Evolutionary conservation across 2,113 vertebrate species (phyloP).

Genomic region (Colius striatus): DNA sequence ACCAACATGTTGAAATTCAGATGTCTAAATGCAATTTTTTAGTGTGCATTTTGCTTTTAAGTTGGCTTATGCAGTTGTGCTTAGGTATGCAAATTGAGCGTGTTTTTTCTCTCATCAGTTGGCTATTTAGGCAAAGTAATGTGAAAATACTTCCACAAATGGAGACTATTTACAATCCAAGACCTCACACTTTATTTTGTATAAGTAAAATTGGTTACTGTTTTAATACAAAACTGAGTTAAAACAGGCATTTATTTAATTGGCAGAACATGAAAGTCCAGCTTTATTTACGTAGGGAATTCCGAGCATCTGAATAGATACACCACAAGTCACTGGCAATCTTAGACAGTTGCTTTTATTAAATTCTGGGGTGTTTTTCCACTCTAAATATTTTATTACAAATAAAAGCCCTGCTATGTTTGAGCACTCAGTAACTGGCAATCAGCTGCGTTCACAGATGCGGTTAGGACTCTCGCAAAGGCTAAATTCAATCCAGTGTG

Average conservation of each 20-base stretch:
- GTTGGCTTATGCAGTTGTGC: neutral
- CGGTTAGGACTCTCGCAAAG: slow-evolving; percentile 3
- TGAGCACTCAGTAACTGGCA: slow-evolving; percentile 36
- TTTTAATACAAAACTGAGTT: slow-evolving; percentile 33
- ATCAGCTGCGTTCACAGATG: slow-evolving; percentile 46
- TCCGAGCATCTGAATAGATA: slow-evolving; percentile 42
- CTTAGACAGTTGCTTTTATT: slow-evolving; percentile 61
- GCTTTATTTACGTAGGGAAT: slow-evolving; percentile 54
- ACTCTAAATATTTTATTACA: slow-evolving; percentile 65
- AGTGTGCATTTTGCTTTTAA: neutral
- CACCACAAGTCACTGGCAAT: slow-evolving; percentile 50
- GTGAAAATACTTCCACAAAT: neutral
- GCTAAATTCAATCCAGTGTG: slow-evolving; percentile 44
- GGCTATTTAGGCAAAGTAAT: slow-evolving; percentile 24
- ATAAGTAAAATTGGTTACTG: slow-evolving; percentile 25
- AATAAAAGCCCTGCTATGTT: slow-evolving; percentile 56
- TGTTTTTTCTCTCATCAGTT: neutral
- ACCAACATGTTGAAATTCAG: neutral
- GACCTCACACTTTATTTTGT: slow-evolving; percentile 39
- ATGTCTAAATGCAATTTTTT: neutral
- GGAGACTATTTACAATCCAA: slow-evolving; percentile 25
- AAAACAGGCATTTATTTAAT: slow-evolving; percentile 46
- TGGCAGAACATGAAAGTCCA: slow-evolving; percentile 41
- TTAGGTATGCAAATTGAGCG: neutral
- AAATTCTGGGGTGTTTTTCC: slow-evolving; percentile 56